Conservation (phyloP, 2,797 vertebrate genomes). For the Aeoliscus strigatus region DNA sequence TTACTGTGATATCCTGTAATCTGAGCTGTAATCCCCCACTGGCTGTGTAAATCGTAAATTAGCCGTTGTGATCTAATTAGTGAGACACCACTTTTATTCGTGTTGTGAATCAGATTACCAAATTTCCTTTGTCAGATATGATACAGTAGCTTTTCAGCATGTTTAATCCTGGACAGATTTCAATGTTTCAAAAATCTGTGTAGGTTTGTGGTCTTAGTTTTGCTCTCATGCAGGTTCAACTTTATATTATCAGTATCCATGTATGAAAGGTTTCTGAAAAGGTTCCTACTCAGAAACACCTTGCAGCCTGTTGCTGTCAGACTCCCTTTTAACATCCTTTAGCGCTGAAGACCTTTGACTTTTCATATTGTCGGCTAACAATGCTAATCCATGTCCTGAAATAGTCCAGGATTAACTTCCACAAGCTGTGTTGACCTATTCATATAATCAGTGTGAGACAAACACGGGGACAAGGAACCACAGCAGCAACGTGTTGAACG, state of each 20-base stretch:
- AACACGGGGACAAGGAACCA: neutral
- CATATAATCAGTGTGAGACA: slow-evolving; percentile 21
- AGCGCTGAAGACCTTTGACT: slow-evolving; percentile 12
- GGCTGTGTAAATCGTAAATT: slow-evolving; percentile 7
- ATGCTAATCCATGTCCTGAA: slow-evolving; percentile 53
- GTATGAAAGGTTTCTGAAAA: slow-evolving; percentile 16
- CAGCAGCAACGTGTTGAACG: neutral
- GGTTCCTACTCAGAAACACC: slow-evolving; percentile 17
- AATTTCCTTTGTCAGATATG: neutral
- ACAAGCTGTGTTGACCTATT: slow-evolving; percentile 53
- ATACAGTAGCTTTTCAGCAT: neutral
- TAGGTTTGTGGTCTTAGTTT: too few species aligned
- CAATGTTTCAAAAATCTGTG: slow-evolving; percentile 18
- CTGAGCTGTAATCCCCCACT: slow-evolving; percentile 6
- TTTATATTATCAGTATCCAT: neutral
- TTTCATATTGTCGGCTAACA: slow-evolving; percentile 21
- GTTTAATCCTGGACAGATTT: neutral
- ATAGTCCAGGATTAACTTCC: slow-evolving; percentile 51
- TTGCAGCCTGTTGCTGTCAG: slow-evolving; percentile 10
- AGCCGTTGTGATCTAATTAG: slow-evolving; percentile 22
- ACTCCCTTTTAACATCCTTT: slow-evolving; percentile 10
- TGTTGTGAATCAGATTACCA: slow-evolving; percentile 15
- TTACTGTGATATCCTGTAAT: slow-evolving; percentile 6
- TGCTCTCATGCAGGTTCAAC: too few species aligned
- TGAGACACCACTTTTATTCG: slow-evolving; percentile 19